Base-by-base conservation (phyloP, 1,140 invertebrate genomes). In the Achroia grisella region DNA sequence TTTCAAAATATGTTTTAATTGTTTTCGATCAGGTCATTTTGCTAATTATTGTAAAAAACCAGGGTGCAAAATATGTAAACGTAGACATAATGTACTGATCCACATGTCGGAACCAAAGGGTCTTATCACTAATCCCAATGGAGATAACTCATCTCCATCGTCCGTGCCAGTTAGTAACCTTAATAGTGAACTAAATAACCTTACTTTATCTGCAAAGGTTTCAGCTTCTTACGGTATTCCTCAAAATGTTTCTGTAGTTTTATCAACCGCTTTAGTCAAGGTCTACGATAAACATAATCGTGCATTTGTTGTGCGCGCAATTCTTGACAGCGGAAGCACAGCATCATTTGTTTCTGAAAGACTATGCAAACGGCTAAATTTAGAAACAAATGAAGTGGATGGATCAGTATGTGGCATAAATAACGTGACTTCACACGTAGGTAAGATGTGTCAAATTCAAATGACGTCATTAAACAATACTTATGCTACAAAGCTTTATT, bases 1-100 rank as follows among this genome's bases (percentile, higher is more conserved):
- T 23, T 59, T 35, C 15, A 63, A 56, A 33, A 35, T 63, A 4
- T 63, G 60, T 40, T 63, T 39, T 46, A 62, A 66, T 44, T 62
- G 62, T 48, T 50, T 62, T 27, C 17, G 34, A 4, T 17, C 27
- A 4, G 62, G 56, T 31, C 56, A 69, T 35, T 65, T 42, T 45
- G 53, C 61, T 2, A 62, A 65, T 13, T 31, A 44, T 29, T 65
- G 61, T 29, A 62, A 57, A 44, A 48, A 41, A 9, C 12, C 34
- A 13, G 58, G 58, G 27, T 69, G 58, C 37, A 58, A 49, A 27
- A 33, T 60, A 27, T 63, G 55, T 27, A 53, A 53, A 23, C 56
- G 63, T 8, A 61, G 44, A 10, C 57, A 63, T 45, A 54, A 61
- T 35, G 52, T 51, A 8, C 27, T 61, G 4, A 35, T 64, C 28